A percentile compares a stretch with the other conserved stretches of the same genome.
These are phyloP conservation scores for Tetragnatha montana DNA, from an alignment of 2,888 invertebrate species.

Conservation along the genomic window DNA sequence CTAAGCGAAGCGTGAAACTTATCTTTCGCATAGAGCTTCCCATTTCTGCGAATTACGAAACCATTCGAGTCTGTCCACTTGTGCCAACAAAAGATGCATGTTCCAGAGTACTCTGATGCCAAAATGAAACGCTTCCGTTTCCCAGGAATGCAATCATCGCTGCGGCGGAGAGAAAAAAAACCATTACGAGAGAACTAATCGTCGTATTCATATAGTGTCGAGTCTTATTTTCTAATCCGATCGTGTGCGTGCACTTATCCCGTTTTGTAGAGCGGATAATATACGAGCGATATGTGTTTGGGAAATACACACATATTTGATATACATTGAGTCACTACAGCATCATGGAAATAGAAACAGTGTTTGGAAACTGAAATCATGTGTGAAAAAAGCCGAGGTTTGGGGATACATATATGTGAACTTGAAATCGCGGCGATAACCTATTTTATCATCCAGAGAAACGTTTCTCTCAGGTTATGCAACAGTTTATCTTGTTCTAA, in stretches of 20 bases:
- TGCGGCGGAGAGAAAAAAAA: not conserved
- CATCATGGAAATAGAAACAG: not conserved
- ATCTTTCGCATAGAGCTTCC: not conserved
- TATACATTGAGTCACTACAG: not conserved
- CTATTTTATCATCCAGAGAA: too few relatives aligned
- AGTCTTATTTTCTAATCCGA: not conserved
- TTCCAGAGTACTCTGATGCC: not conserved
- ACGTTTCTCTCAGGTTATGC: too few relatives aligned
- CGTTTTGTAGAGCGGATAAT: not conserved
- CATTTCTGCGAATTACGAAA: not conserved
- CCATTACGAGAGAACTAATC: not conserved
- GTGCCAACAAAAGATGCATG: not conserved
- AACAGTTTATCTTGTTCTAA: too few relatives aligned
- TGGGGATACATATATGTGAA: not conserved
- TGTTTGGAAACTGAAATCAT: not conserved
- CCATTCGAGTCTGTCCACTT: not conserved
- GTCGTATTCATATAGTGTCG: not conserved
- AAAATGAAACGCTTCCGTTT: not conserved
- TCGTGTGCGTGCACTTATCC: not conserved
- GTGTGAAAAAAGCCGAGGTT: not conserved
- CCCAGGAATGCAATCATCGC: not conserved
- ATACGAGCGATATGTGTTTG: not conserved
- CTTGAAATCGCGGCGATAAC: too few relatives aligned
- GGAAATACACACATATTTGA: not conserved
- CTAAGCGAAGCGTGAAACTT: conserved; percentile 40